A percentile compares a stretch with the other conserved stretches of the same genome.
Conservation (phyloP, 2,888 invertebrate species). For the Ectemnius lituratus region DNA sequence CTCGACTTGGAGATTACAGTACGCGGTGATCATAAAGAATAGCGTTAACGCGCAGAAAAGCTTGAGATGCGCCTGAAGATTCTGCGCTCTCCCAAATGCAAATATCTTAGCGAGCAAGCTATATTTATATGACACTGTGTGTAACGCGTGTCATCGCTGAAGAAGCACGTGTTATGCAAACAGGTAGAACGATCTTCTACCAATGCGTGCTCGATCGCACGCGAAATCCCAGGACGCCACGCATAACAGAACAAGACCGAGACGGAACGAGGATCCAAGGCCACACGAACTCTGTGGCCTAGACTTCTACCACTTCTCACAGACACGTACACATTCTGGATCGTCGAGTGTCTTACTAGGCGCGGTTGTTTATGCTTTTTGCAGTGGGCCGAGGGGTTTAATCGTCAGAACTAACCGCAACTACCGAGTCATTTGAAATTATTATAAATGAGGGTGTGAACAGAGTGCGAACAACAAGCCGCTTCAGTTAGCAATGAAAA, state of each 20-base stretch:
- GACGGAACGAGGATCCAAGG: conserved; percentile 64
- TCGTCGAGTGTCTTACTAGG: conserved; percentile 73
- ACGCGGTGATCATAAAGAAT: no score
- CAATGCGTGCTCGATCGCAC: conserved; percentile 30
- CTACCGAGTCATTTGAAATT: background rate
- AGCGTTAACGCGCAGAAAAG: no score
- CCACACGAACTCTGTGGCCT: conserved; percentile 46
- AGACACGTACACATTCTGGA: conserved; percentile 63
- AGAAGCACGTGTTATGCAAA: conserved; percentile 49
- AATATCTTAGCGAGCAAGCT: background rate
- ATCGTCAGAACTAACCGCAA: conserved; percentile 12
- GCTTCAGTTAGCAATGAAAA: conserved; percentile 26
- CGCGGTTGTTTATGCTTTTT: conserved; percentile 67
- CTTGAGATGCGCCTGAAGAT: no score
- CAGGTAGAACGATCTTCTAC: conserved; percentile 16
- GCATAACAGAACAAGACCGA: conserved; percentile 34
- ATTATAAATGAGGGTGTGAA: conserved; percentile 18
- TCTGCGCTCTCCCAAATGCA: no score
- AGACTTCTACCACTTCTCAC: conserved; percentile 34
- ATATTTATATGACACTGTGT: conserved; percentile 25
- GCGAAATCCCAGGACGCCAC: background rate
- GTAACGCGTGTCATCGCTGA: background rate
- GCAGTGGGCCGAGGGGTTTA: conserved; percentile 36
- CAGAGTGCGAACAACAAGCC: conserved; percentile 10
- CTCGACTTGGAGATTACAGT: no score